Percentiles rank a stretch among this genome's conserved stretches.
phyloP scores from a whole-genome alignment of 2,113 vertebrate genomes.

The Corythornis vintsioides region DNA sequence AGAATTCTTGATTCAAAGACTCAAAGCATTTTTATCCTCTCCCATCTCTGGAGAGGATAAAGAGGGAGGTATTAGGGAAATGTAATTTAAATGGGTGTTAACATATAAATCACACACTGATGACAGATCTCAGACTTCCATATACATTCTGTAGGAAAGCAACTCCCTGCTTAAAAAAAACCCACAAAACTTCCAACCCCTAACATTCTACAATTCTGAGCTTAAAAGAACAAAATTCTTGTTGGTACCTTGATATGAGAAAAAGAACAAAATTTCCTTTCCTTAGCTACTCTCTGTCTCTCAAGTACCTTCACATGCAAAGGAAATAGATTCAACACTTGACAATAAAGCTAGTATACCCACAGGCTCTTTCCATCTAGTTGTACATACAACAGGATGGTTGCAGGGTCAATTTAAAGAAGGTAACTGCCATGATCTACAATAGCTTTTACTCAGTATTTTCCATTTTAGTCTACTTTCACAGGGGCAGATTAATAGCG shows the following conservation, averaged over 20 bases:
- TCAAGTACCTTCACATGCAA: slow-evolving; percentile 33
- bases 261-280: not conserved
- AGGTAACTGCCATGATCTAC: not conserved
- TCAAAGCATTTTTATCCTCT: not conserved
- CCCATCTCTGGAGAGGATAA: not conserved
- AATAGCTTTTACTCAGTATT: not conserved
- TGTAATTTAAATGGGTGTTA: not conserved
- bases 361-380: not conserved
- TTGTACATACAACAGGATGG: not conserved
- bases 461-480: not conserved
- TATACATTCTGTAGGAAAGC: not conserved
- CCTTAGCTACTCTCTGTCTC: not conserved
- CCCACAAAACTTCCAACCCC: too few relatives aligned
- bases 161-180: not conserved
- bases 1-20: slow-evolving; percentile 4
- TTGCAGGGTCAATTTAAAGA: not conserved
- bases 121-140: not conserved
- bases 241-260: not conserved
- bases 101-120: not conserved
- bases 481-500: not conserved
- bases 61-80: not conserved
- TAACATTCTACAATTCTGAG: not conserved
- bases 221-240: not conserved
- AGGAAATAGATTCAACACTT: slow-evolving; percentile 30
- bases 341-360: not conserved